phyloP scores from a whole-genome alignment of 2,797 vertebrate species.

The Emys orbicularis region DNA sequence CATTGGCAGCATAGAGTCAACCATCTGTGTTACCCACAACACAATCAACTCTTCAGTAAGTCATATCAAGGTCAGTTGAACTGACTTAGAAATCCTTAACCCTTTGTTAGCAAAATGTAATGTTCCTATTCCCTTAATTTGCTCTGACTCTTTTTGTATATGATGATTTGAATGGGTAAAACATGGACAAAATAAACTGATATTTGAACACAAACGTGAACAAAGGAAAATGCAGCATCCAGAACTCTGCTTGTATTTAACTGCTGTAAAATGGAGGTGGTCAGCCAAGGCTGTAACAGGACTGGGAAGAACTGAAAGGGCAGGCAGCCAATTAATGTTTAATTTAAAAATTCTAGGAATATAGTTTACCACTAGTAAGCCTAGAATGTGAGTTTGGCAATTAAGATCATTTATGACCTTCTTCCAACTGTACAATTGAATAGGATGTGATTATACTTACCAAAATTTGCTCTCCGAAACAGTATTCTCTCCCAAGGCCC shows the following conservation, averaged over 20 bases:
- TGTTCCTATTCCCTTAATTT: not conserved
- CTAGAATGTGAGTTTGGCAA: not conserved
- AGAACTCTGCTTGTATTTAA: not conserved
- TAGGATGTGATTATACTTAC: constrained; percentile 10
- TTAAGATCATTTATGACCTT: constrained; percentile 12
- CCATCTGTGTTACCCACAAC: constrained; percentile 70
- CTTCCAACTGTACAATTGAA: constrained; percentile 22
- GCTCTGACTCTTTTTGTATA: not conserved
- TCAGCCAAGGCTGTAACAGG: not conserved
- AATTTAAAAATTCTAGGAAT: not conserved
- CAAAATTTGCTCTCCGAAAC: not conserved
- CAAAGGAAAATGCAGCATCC: not conserved
- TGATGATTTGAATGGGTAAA: fast-evolving
- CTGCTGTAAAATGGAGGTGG: fast-evolving
- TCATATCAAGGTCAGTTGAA: constrained; percentile 68
- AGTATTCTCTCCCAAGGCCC: not conserved
- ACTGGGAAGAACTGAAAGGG: not conserved
- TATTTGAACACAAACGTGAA: fast-evolving
- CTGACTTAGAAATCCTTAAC: constrained; percentile 46
- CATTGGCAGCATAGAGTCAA: constrained; percentile 69
- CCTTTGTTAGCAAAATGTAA: not conserved
- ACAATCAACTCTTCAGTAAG: constrained; percentile 67
- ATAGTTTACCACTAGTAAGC: not conserved
- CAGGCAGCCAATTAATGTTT: not conserved
- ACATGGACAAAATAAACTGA: not conserved